These are phyloP conservation scores for Dexiosoma caninum DNA, from an alignment of 2,888 invertebrate species.

Conservation along the genomic window DNA sequence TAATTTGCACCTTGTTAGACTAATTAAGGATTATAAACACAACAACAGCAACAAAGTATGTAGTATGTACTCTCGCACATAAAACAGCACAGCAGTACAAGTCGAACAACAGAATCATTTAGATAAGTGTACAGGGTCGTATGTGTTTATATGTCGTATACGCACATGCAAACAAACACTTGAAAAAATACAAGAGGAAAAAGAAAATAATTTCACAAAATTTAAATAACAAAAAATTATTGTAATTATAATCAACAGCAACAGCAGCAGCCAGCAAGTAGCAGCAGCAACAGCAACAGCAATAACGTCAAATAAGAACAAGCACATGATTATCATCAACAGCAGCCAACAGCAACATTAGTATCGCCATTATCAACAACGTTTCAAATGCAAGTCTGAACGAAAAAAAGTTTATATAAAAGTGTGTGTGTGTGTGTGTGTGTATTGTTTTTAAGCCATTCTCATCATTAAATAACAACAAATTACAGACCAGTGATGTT, in stretches of 20 bases:
- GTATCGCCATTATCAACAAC: conserved; percentile 14
- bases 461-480: conserved; percentile 19
- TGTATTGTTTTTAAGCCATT: background rate
- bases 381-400: background rate
- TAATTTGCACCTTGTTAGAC: conserved; percentile 76
- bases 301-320: background rate
- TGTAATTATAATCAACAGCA: conserved; percentile 16
- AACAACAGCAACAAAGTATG: conserved; percentile 30
- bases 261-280: no score
- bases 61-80: background rate
- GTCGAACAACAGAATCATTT: conserved; percentile 9
- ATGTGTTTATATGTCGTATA: background rate
- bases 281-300: conserved; percentile 2
- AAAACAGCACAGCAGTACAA: background rate
- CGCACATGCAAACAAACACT: background rate
- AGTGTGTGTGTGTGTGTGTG: background rate
- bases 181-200: background rate
- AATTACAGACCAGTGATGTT: no score
- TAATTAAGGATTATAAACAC: conserved; percentile 74
- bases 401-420: background rate
- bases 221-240: background rate
- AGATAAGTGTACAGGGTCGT: background rate
- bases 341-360: conserved; percentile 16
- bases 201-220: background rate
- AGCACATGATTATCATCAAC: conserved; percentile 4